phyloP scores from a whole-genome alignment of 2,113 vertebrate species.

The Turdus rufiventris region DNA sequence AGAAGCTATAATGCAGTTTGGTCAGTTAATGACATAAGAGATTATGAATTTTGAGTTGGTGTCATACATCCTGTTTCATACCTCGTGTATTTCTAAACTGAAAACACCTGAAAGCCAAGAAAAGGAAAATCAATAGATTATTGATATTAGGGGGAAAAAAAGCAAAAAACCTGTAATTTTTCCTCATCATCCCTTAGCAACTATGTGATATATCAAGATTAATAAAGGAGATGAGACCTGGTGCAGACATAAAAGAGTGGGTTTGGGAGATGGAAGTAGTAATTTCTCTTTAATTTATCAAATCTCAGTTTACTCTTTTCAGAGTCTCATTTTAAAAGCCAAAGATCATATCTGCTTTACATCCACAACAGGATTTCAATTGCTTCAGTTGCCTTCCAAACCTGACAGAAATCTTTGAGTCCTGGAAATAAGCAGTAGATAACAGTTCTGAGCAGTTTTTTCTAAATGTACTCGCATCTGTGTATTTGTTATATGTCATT shows the following conservation, averaged over 20 bases:
- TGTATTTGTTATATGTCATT: neutral
- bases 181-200: neutral
- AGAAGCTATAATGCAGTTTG: neutral
- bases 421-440: neutral
- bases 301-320: neutral
- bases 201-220: neutral
- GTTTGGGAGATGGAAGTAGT: neutral
- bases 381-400: neutral
- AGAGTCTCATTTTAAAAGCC: neutral
- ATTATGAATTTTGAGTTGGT: neutral
- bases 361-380: neutral
- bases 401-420: neutral
- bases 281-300: neutral
- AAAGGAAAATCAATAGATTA: neutral
- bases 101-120: neutral
- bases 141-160: neutral
- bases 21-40: neutral
- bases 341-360: neutral
- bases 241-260: neutral
- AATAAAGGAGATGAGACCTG: neutral
- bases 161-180: fast-evolving
- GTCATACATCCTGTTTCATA: neutral
- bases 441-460: neutral
- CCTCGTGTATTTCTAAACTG: neutral
- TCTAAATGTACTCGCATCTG: neutral